A percentile compares a stretch with the other conserved stretches of the same genome.
phyloP scores from a whole-genome alignment of 2,888 invertebrate genomes.

The Phortica magna region DNA sequence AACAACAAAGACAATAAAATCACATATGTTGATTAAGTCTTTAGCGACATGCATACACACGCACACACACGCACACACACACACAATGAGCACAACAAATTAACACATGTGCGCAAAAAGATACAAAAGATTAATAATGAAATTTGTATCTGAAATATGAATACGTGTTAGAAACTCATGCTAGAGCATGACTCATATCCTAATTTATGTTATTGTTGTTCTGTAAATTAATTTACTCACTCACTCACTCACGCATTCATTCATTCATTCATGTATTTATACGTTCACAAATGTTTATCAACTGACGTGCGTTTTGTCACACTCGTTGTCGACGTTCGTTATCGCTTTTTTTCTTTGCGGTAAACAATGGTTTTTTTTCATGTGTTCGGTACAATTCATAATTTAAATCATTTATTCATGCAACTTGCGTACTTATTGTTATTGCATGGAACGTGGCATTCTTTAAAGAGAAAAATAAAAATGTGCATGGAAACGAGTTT shows the following conservation, averaged over 20 bases:
- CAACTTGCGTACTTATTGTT: too few species aligned
- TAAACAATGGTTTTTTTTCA: too few species aligned
- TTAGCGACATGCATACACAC: not conserved
- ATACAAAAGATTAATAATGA: not conserved
- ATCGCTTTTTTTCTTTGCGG: not conserved
- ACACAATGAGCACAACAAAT: conserved; percentile 5
- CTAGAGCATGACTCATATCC: conserved; percentile 27
- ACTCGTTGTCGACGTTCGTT: not conserved
- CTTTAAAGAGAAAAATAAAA: not conserved
- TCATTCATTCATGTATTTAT: too few species aligned
- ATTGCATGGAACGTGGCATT: too few species aligned
- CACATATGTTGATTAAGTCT: conserved; percentile 10
- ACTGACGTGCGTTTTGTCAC: not conserved
- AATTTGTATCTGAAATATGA: not conserved
- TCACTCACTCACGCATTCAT: too few species aligned
- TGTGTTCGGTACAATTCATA: too few species aligned
- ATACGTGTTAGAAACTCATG: not conserved
- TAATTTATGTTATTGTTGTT: conserved; percentile 25
- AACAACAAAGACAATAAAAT: not conserved
- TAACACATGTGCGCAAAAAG: conserved; percentile 4
- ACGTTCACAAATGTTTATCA: not conserved
- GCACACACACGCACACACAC: not conserved
- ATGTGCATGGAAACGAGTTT: not conserved
- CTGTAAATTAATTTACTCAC: conserved; percentile 38
- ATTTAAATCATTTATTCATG: too few species aligned